Evolutionary conservation across 2,797 vertebrate genomes (phyloP), one percentile per base, ranked within the genome.

Genomic region (Fistularia tabacaria): DNA sequence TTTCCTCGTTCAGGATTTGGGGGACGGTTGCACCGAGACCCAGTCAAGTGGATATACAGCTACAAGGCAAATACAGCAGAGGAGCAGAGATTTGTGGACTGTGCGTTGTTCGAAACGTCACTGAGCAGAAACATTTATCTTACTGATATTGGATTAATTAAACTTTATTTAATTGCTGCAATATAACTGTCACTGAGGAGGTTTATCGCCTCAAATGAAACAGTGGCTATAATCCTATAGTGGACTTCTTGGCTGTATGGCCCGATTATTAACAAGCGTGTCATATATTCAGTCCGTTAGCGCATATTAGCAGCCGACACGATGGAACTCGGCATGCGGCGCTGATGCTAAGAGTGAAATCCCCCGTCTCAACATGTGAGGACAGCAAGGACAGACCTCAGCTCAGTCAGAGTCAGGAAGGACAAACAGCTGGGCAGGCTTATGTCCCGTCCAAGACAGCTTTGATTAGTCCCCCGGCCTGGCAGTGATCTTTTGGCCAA

Each of bases 391-490:
- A 62, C 62, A 62, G 66, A 67, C 39, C 40, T 57, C 36, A 12
- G 66, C 57, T 66, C 67, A 69, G 38, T 73, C 62, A 71, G 38
- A 75, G 54, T 36, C 54, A 47, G 38, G 64, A 50, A 64, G 67
- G 64, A 75, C 54, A 69, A 81, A 77, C 73, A 83, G 76, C 81
- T 82, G 79, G 64, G 49, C 48, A 65, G 83, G 78, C 71, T 44
- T 14, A 51, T 41, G 40, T 81, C 77, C 76, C 77, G 9, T 58
- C 14, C 54, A 73, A 40, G 60, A 74, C 60, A 64, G 74, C 57
- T 84, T 80, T 76, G 74, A 79, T 70, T 57, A 66, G 55, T 69
- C 64, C 68, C 40, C 55, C 50, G 49, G 57, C 69, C 74, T 68
- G 57, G 57, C 67, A 73, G 59, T 71, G 67, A 84, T 67, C 69